Evolutionary conservation across 2,797 vertebrate genomes (phyloP).

Genomic region (Pogoniulus pusillus): DNA sequence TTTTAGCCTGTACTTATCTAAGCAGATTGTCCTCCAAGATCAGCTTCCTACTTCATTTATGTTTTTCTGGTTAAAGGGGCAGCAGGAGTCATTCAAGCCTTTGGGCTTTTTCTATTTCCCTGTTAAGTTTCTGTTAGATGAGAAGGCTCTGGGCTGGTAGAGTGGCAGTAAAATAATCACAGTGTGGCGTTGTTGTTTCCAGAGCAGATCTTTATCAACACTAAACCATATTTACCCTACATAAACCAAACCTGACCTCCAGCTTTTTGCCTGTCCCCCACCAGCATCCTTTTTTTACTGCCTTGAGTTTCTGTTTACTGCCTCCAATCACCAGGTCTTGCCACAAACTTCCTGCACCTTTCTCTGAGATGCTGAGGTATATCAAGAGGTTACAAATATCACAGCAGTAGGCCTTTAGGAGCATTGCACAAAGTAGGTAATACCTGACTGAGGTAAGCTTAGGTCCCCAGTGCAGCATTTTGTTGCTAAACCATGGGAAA

Average conservation of each 20-base stretch:
- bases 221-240: not conserved
- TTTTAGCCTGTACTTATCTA: conserved; percentile 64
- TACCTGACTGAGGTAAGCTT: not conserved
- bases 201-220: not conserved
- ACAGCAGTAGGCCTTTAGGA: not conserved
- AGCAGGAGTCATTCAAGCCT: conserved; percentile 23
- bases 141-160: not conserved
- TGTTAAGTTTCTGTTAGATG: not conserved
- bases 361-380: not conserved
- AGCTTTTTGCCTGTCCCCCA: not conserved
- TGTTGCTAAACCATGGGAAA: not conserved
- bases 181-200: not conserved
- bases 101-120: not conserved
- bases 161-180: not conserved
- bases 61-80: conserved; percentile 48
- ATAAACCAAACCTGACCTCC: not conserved
- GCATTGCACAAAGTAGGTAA: not conserved
- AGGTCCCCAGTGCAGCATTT: not conserved
- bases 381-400: not conserved
- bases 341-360: not conserved
- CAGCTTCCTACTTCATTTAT: conserved; percentile 49
- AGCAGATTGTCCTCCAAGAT: conserved; percentile 63
- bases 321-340: not conserved
- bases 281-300: not conserved
- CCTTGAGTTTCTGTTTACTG: not conserved